Evolutionary conservation across 2,888 invertebrate genomes (phyloP).

Genomic region (Nasonia oneida): DNA sequence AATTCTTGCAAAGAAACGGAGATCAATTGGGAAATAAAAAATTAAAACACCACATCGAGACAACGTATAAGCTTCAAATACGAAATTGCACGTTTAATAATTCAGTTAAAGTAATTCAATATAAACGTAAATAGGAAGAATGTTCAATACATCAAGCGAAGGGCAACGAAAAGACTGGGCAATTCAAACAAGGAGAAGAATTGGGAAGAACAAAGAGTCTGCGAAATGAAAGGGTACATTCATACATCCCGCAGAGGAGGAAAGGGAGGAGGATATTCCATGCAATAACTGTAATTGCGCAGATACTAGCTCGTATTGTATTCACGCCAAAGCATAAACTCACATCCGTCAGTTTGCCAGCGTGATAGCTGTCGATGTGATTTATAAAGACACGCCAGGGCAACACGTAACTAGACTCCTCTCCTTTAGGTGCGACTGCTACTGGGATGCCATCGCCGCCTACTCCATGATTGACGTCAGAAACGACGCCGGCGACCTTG

Average conservation of each 20-base stretch:
- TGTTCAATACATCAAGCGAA: not conserved
- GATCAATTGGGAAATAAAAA: not conserved
- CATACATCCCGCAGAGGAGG: not conserved
- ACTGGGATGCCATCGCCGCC: not conserved
- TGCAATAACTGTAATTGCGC: not conserved
- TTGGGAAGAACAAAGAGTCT: not conserved
- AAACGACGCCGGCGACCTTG: not conserved
- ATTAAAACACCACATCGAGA: not conserved
- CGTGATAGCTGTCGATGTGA: constrained; percentile 83
- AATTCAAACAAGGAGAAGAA: not conserved
- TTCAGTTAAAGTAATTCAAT: not conserved
- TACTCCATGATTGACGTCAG: not conserved
- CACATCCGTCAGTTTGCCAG: constrained; percentile 80
- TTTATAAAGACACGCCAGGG: constrained; percentile 83
- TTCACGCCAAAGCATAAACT: constrained; percentile 36
- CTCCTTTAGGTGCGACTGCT: not conserved
- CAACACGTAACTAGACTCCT: constrained; percentile 66
- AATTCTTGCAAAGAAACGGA: not conserved
- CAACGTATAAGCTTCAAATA: not conserved
- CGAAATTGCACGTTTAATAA: not conserved
- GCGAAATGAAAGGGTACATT: not conserved
- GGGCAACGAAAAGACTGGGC: not conserved
- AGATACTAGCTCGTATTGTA: not conserved
- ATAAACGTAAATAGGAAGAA: not conserved
- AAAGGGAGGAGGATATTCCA: not conserved